Conservation (phyloP, 2,888 invertebrate genomes). For the Xanthia togata region DNA sequence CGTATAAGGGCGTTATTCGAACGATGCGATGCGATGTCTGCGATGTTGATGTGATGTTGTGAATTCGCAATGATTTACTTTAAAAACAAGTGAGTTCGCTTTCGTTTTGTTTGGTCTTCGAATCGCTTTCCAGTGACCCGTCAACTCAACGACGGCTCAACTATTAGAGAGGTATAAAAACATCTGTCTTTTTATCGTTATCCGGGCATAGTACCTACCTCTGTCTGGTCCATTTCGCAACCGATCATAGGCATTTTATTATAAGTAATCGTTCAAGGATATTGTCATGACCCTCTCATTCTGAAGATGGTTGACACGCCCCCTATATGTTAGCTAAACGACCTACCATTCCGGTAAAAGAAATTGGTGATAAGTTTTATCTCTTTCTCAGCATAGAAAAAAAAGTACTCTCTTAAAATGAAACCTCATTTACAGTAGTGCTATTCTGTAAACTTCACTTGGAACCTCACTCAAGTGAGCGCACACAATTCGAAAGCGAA, state of each 20-base stretch:
- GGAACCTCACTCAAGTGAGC: too few relatives aligned
- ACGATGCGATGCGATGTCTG: too few relatives aligned
- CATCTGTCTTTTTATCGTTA: constrained; percentile 2
- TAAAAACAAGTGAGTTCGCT: too few relatives aligned
- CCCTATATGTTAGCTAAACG: constrained; percentile 19
- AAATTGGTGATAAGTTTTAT: constrained; percentile 21
- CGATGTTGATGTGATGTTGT: too few relatives aligned
- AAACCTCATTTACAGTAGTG: too few relatives aligned
- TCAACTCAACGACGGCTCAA: not conserved
- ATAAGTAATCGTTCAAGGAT: constrained; percentile 27
- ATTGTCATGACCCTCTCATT: constrained; percentile 11
- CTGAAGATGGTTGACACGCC: constrained; percentile 1
- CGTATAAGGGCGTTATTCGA: too few relatives aligned
- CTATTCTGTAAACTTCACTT: too few relatives aligned
- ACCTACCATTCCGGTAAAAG: constrained; percentile 14
- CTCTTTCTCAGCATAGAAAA: not conserved
- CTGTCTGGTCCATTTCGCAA: constrained; percentile 4
- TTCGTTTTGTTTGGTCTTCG: not conserved
- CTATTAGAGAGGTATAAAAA: not conserved
- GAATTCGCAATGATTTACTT: too few relatives aligned
- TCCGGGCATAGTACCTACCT: not conserved
- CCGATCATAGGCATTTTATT: constrained; percentile 6
- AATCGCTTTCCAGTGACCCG: not conserved
- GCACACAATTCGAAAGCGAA: too few relatives aligned
- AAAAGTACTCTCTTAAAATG: too few relatives aligned